A percentile compares a stretch with the other conserved stretches of the same genome.
phyloP scores from a whole-genome alignment of 2,113 vertebrate genomes.

The Tupaia tana region DNA sequence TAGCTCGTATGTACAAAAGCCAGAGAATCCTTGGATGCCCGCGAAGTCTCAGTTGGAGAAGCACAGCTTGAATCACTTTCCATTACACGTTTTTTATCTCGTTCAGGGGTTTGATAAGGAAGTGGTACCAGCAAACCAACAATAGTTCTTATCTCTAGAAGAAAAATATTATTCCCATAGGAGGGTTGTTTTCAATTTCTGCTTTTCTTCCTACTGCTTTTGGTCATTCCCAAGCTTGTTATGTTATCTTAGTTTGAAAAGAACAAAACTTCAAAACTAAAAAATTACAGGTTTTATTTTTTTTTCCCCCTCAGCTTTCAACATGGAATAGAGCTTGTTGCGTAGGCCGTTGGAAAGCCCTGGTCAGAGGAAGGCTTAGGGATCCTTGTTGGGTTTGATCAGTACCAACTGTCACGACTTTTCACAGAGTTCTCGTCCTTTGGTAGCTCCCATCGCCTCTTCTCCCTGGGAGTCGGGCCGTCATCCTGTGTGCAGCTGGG shows the following conservation, averaged over 20 bases:
- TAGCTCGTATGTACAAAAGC: not conserved
- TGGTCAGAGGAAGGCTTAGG: not conserved
- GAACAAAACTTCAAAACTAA: not conserved
- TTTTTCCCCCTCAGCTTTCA: not conserved
- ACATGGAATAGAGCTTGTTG: not conserved
- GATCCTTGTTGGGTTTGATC: not conserved
- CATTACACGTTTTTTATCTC: rapidly evolving
- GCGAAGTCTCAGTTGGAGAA: rapidly evolving
- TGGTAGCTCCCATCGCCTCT: too few species aligned
- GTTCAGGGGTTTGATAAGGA: not conserved
- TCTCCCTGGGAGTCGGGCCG: not conserved
- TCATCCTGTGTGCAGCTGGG: not conserved
- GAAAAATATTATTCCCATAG: not conserved
- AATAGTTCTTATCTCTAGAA: not conserved
- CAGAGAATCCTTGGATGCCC: not conserved
- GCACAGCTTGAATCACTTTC: not conserved
- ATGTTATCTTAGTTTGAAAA: not conserved
- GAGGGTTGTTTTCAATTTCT: not conserved
- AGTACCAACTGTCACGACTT: not conserved
- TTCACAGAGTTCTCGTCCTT: not conserved
- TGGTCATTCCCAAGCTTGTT: not conserved
- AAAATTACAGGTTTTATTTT: not conserved
- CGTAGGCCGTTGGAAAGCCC: not conserved
- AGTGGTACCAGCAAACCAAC: rapidly evolving
- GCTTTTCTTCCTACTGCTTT: not conserved